Base-by-base conservation (phyloP, 2,888 invertebrate genomes). In the Morpho achilles region DNA sequence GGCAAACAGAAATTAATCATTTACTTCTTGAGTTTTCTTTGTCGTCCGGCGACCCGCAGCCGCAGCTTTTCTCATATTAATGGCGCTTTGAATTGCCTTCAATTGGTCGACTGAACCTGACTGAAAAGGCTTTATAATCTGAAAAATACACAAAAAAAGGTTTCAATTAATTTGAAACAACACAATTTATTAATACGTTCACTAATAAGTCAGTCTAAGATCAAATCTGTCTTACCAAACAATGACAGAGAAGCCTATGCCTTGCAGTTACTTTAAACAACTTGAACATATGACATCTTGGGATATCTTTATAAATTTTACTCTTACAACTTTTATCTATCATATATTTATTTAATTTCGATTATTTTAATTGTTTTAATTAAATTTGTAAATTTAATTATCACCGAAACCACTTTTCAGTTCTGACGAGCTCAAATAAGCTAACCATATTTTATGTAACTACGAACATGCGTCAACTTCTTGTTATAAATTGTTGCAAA, bases 51-150 rank as follows among this genome's bases (percentile, higher is more conserved):
- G 53, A 22, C 59, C 55, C 7, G 57, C 68, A 45, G 67, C 74
- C 10, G 67, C 60, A 8, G 68, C 60, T 58, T 74, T 79, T 61
- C 75, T 76, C 59, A 71, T 70, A 58, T 79, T 80, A 53, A 82
- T 71, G 9, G 76, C 60, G 53, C 68, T 64, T 61, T 83, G 82
- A 57, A 84, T 64, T 4, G 76, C 82, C 66, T 83, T 84, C 49
- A 83, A 58, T 55, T 79, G 73, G 65, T 84, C 74, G 16, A 82
- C 60, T 1, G 79, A 76, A 0, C 72, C 73, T 1, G 44, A 40
- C 0, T 71, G 59, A 52, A 66, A 67, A 32, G 69, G 68, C 0
- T 59, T 22, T 2, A 64, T n/a, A 43, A 64, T 39, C 83, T 83
- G 67, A 50, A 75, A 76, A n/a, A 45, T 45, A 8, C 3, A 53